phyloP scores from a whole-genome alignment of 2,888 invertebrate genomes.

The Crossocerus cetratus region DNA sequence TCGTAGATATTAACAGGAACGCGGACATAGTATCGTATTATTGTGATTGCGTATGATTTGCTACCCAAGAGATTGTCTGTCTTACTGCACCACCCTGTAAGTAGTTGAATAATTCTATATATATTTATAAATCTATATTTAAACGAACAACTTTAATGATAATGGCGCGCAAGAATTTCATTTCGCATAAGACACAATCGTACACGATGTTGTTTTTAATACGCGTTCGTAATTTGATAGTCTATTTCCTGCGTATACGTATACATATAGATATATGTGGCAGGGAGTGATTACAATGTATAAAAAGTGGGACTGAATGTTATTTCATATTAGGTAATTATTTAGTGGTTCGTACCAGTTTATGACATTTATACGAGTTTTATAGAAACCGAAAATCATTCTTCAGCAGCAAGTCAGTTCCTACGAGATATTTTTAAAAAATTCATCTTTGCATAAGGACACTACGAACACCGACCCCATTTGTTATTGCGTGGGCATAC shows the following conservation, averaged over 20 bases:
- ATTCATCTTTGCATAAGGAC: constrained; percentile 51
- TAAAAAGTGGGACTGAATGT: constrained; percentile 64
- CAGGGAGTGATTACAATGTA: constrained; percentile 57
- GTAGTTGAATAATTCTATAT: constrained; percentile 59
- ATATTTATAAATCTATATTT: constrained; percentile 57
- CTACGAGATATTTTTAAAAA: constrained; percentile 62
- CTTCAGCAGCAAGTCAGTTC: constrained; percentile 64
- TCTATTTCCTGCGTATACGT: constrained; percentile 55
- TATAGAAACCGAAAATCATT: constrained; percentile 56
- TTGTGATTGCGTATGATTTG: constrained; percentile 9
- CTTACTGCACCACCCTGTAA: constrained; percentile 60
- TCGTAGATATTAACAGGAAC: neutral
- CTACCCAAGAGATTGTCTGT: constrained; percentile 22
- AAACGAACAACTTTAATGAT: constrained; percentile 36
- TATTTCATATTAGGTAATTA: constrained; percentile 66
- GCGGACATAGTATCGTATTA: neutral
- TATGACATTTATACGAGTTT: constrained; percentile 66
- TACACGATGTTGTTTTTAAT: constrained; percentile 48
- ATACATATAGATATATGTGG: constrained; percentile 39
- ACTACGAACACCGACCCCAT: constrained; percentile 29
- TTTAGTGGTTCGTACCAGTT: constrained; percentile 62
- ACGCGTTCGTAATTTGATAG: constrained; percentile 61
- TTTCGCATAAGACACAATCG: constrained; percentile 49
- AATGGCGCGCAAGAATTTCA: constrained; percentile 43
- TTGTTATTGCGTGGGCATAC: constrained; percentile 9